Conservation (phyloP, 2,888 invertebrate genomes). For the Tetranychus piercei region DNA sequence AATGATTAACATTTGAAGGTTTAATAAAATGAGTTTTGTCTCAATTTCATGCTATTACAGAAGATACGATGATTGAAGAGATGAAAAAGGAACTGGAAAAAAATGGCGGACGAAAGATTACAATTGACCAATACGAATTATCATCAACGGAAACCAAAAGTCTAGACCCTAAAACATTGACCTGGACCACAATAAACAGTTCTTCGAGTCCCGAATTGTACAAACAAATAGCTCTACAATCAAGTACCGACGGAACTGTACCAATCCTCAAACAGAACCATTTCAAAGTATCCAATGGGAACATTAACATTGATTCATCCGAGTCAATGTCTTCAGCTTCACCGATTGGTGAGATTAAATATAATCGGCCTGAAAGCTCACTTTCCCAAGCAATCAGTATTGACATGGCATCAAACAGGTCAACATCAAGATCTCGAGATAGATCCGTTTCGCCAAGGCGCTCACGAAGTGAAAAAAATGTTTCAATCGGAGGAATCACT, state of each 20-base stretch:
- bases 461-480: conserved; percentile 8
- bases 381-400: neutral
- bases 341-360: neutral
- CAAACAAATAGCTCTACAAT: neutral
- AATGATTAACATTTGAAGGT: neutral
- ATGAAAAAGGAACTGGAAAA: neutral
- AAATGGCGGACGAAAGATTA: neutral
- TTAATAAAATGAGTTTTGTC: neutral
- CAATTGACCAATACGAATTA: neutral
- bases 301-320: neutral
- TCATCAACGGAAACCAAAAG: neutral
- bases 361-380: neutral
- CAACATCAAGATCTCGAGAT: neutral
- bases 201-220: neutral
- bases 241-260: neutral
- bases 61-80: neutral
- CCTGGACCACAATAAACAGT: neutral
- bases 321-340: neutral
- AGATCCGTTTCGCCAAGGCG: conserved; percentile 14
- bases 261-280: neutral
- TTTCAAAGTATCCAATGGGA: neutral
- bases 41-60: neutral
- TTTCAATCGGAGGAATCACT: conserved; percentile 9
- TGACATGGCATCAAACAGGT: neutral
- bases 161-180: neutral